Base-by-base conservation (phyloP, 2,113 vertebrate genomes). In the Turdus rufiventris region DNA sequence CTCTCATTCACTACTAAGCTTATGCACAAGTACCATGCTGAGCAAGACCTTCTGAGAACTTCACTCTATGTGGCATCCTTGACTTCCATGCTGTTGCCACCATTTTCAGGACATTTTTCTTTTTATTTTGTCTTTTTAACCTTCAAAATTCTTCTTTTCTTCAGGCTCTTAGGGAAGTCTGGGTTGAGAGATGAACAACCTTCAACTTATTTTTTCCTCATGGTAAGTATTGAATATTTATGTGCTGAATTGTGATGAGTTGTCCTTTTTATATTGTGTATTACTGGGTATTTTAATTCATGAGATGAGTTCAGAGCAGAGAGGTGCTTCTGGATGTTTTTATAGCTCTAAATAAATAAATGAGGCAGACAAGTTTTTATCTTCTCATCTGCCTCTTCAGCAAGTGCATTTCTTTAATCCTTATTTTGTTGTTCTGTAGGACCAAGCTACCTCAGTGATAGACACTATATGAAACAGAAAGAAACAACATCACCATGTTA, bases 281-380 rank as follows among this genome's bases (percentile, higher is more conserved):
- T 92, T 88, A 66, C 12, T 56, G 15, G 31, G 7, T 75, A 91
- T 89, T 96, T 94, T 94, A 97, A 94, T 91, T 94, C 45, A 73
- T 82, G 66, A 85, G 74, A 50, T 89, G 81, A 61, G 94, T 89
- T 93, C 87, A 88, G 84, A 91, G 67, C 34, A 80, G 54, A 81
- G 45, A 89, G 62, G 45, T 92, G 50, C 20, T 92, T 58, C 71
- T 82, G 40, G 48, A 94, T 12, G 7, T 62, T 89, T 89, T 94
- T 70, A 76, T 73, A 91, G 19, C 38, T 82, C 62, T 82, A 51
- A 91, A 57, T 87, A 86, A 93, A 84, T 36, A 70, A 79, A 50
- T 24, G 43, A 79, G 45, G 15, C 12, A 17, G 65, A 20, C 19
- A 75, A 82, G 18, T 25, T 91, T 89, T 74, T 67, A 31, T 68